These are phyloP conservation scores for Antheraea pernyi DNA, from an alignment of 1,140 invertebrate species.

Conservation along the genomic window DNA sequence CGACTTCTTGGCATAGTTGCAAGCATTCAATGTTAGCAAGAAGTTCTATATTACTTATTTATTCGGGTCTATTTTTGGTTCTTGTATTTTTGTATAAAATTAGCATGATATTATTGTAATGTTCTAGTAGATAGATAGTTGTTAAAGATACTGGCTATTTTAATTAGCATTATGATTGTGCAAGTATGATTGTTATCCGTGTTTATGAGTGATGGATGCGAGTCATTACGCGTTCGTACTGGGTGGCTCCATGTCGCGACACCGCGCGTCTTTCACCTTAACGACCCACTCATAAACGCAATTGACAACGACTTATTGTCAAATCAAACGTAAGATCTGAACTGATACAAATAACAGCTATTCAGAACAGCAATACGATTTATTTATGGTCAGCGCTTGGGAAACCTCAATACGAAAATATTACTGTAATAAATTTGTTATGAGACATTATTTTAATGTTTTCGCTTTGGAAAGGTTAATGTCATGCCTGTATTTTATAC, in stretches of 20 bases:
- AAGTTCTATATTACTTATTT: no score
- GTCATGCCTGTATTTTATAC: no score
- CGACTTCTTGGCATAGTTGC: no score
- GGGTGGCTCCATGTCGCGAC: slow-evolving; percentile 48
- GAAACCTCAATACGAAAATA: slow-evolving; percentile 33
- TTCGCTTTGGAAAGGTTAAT: slow-evolving; percentile 30
- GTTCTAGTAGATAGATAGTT: no score
- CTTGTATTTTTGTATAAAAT: no score
- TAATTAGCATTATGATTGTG: slow-evolving; percentile 15
- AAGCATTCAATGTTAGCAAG: no score
- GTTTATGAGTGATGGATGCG: slow-evolving; percentile 51
- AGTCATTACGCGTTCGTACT: slow-evolving; percentile 55
- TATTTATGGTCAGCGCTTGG: slow-evolving; percentile 64
- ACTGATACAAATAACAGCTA: slow-evolving; percentile 25
- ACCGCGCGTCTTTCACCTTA: slow-evolving; percentile 39
- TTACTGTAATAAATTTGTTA: slow-evolving; percentile 43
- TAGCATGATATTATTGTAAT: no score
- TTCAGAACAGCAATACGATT: slow-evolving; percentile 69
- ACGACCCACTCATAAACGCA: slow-evolving; percentile 57
- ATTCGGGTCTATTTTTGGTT: no score
- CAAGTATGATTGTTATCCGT: slow-evolving; percentile 50
- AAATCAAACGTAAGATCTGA: slow-evolving; percentile 47
- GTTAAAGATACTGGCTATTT: neutral
- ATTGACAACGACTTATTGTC: slow-evolving; percentile 61
- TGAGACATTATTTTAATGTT: slow-evolving; percentile 44